phyloP scores from a whole-genome alignment of 2,797 vertebrate genomes.

The Sternotherus odoratus region DNA sequence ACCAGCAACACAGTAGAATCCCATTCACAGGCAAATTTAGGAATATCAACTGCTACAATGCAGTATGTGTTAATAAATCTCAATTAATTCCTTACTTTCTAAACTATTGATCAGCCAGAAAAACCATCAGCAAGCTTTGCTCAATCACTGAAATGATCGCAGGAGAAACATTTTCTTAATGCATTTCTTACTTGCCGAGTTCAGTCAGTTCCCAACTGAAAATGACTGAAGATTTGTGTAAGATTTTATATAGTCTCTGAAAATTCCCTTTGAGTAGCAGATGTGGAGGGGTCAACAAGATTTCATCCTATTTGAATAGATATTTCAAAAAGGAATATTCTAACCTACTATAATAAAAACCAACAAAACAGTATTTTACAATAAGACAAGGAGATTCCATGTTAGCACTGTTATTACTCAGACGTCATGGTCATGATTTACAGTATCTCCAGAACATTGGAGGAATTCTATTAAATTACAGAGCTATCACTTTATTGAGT shows the following conservation, averaged over 20 bases:
- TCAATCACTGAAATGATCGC: background rate
- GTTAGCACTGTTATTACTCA: background rate
- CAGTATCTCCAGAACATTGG: background rate
- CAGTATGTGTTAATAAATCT: background rate
- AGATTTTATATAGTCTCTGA: conserved; percentile 31
- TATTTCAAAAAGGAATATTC: background rate
- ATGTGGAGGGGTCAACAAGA: background rate
- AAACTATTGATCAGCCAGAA: conserved; percentile 40
- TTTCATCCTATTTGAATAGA: background rate
- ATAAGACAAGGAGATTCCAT: background rate
- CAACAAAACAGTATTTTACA: background rate
- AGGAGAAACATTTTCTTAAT: background rate
- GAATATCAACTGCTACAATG: conserved; percentile 48
- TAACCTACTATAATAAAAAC: background rate
- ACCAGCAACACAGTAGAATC: conserved; percentile 7
- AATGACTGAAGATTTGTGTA: conserved; percentile 31
- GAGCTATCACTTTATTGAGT: background rate
- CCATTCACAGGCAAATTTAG: conserved; percentile 60
- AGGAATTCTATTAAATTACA: fast-evolving
- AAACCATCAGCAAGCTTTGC: conserved; percentile 12
- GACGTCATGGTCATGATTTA: background rate
- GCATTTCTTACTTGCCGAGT: conserved; percentile 23
- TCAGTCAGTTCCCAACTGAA: conserved; percentile 35
- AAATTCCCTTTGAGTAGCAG: conserved; percentile 29
- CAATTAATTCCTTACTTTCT: conserved; percentile 49